Evolutionary conservation across 2,888 invertebrate species (phyloP).

Genomic region (Plagiodera versicolora): DNA sequence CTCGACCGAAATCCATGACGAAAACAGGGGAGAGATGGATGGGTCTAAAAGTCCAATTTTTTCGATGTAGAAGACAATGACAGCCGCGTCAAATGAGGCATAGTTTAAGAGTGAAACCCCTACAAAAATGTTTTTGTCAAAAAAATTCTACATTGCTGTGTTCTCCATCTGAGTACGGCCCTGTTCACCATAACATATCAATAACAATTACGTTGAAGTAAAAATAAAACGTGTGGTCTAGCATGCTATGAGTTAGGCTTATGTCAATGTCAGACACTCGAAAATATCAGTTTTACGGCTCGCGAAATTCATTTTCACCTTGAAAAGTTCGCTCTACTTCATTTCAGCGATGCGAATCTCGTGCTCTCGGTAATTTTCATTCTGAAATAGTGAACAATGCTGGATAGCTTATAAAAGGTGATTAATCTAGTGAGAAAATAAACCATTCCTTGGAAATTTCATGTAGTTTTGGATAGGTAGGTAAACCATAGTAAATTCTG

Average conservation of each 20-base stretch:
- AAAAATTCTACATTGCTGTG: not conserved
- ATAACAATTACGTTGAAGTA: not conserved
- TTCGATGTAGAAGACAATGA: too few species aligned
- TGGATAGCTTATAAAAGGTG: not conserved
- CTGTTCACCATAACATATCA: not conserved
- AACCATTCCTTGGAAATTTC: too few species aligned
- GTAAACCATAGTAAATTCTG: too few species aligned
- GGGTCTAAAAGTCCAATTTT: too few species aligned
- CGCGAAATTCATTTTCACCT: slow-evolving; percentile 5
- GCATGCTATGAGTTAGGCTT: slow-evolving; percentile 6
- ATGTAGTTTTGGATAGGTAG: too few species aligned
- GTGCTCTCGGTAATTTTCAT: too few species aligned
- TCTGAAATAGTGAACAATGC: not conserved
- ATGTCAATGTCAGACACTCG: slow-evolving; percentile 14
- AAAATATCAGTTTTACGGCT: slow-evolving; percentile 5
- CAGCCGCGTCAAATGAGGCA: too few species aligned
- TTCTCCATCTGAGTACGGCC: not conserved
- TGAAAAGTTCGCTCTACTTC: not conserved
- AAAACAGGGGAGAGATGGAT: too few species aligned
- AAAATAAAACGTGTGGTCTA: slow-evolving; percentile 8
- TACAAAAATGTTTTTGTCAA: too few species aligned
- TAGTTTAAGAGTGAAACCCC: too few species aligned
- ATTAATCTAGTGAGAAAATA: too few species aligned
- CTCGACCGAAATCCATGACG: too few species aligned
- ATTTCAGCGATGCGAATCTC: not conserved